These are phyloP conservation scores for Corticium candelabrum DNA, from an alignment of 37 sponge, comb jelly and placozoan genomes.

Conservation along the genomic window DNA sequence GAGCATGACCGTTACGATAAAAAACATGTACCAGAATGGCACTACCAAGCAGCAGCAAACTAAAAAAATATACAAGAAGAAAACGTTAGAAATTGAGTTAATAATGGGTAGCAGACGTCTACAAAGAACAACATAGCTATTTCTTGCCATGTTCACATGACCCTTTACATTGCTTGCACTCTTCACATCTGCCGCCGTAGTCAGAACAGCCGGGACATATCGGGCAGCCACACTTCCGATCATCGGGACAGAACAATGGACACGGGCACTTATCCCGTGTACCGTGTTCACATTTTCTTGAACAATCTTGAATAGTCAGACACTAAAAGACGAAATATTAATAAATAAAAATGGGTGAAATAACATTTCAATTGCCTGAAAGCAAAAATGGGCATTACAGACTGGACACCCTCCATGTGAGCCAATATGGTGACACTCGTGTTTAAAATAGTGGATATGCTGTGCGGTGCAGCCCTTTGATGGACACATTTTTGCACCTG, in stretches of 20 bases:
- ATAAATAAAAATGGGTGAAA: too few relatives aligned
- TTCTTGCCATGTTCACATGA: neutral
- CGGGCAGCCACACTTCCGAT: neutral
- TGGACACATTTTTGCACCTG: neutral
- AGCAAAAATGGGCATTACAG: neutral
- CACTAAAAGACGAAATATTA: too few relatives aligned
- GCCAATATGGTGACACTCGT: slow-evolving; percentile 2
- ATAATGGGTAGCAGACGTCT: too few relatives aligned
- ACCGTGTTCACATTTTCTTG: neutral
- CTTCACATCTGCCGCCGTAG: neutral
- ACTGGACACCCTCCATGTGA: neutral
- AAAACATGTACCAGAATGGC: slow-evolving; percentile 5
- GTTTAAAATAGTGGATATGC: neutral
- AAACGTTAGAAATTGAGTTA: too few relatives aligned
- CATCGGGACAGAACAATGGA: neutral
- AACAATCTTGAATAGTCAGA: neutral
- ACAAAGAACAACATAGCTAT: too few relatives aligned
- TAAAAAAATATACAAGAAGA: too few relatives aligned
- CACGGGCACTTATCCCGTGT: neutral
- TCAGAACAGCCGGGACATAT: neutral
- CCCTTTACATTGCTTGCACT: neutral
- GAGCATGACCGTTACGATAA: neutral
- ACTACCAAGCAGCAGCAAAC: too few relatives aligned
- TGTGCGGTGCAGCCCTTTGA: neutral
- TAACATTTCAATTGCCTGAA: too few relatives aligned